Evolutionary conservation across 2,888 invertebrate genomes (phyloP).

Genomic region (Phortica magna): DNA sequence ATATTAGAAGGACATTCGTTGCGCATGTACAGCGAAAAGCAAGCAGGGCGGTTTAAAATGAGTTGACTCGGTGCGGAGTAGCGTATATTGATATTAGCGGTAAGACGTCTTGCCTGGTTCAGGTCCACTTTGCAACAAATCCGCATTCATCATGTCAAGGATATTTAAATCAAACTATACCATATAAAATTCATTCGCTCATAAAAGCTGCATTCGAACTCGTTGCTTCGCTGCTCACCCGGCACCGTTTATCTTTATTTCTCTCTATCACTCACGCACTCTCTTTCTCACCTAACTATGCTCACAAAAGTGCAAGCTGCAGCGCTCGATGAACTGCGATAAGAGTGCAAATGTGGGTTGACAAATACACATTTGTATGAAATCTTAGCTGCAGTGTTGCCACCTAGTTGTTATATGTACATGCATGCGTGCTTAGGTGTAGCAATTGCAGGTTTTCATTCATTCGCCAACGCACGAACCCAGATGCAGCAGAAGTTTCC

Average conservation of each 20-base stretch:
- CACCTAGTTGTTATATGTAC: not conserved
- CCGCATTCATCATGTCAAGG: conserved; percentile 15
- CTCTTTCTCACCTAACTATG: not conserved
- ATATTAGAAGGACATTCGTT: conserved; percentile 59
- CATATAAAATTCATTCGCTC: not conserved
- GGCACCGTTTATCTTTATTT: not conserved
- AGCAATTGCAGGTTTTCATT: not conserved
- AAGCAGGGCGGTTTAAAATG: conserved; percentile 36
- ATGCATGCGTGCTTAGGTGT: not conserved
- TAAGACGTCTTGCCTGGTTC: no score
- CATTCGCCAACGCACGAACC: not conserved
- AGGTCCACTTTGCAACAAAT: not conserved
- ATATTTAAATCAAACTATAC: not conserved
- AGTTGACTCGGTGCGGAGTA: not conserved
- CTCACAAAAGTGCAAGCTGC: not conserved
- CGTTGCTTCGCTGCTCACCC: not conserved
- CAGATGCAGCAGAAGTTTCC: not conserved
- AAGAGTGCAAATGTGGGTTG: not conserved
- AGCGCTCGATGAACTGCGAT: not conserved
- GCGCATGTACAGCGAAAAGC: conserved; percentile 43
- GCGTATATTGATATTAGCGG: no score
- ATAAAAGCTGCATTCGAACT: not conserved
- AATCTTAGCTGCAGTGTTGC: no score
- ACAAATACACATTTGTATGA: not conserved
- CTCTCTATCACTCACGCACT: not conserved